A percentile compares a stretch with the other conserved stretches of the same genome.
phyloP scores from a whole-genome alignment of 30 jellyfish, hydroid and myxozoan species.

The Morbakka virulenta region DNA sequence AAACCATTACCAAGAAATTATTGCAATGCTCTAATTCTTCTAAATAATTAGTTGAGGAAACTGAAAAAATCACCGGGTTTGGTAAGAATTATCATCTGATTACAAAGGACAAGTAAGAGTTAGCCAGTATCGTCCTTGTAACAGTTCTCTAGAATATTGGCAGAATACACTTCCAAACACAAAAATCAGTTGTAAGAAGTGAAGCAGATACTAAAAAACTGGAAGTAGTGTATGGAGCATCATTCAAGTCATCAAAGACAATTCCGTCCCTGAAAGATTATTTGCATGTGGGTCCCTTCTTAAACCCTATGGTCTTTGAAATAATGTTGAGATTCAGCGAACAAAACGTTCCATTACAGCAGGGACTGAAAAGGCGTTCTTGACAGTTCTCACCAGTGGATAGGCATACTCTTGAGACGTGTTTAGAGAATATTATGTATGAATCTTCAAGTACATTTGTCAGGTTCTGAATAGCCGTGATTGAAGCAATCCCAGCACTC shows the following conservation, averaged over 20 bases:
- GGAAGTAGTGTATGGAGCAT: conserved; percentile 33
- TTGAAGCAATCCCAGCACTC: neutral
- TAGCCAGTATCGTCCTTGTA: conserved; percentile 13
- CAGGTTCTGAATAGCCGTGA: conserved; percentile 16
- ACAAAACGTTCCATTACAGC: neutral
- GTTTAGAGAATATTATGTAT: conserved; percentile 4
- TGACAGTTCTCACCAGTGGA: neutral
- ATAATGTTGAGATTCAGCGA: conserved; percentile 16
- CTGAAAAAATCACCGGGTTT: conserved; percentile 3
- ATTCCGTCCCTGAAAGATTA: conserved; percentile 36
- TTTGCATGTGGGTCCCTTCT: conserved; percentile 43
- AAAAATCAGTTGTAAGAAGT: conserved; percentile 21
- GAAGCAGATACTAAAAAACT: conserved; percentile 23
- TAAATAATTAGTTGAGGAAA: conserved; percentile 1
- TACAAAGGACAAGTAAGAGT: conserved; percentile 16
- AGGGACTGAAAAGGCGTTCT: neutral
- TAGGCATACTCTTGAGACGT: neutral
- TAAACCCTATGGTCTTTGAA: conserved; percentile 10
- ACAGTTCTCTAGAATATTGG: neutral
- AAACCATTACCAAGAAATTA: neutral
- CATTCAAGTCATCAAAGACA: neutral
- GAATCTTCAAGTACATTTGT: neutral
- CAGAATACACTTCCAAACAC: conserved; percentile 11
- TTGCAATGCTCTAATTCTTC: neutral
- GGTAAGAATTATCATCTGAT: conserved; percentile 6